Conservation (phyloP, 1,140 invertebrate species). For the Adelges cooleyi region DNA sequence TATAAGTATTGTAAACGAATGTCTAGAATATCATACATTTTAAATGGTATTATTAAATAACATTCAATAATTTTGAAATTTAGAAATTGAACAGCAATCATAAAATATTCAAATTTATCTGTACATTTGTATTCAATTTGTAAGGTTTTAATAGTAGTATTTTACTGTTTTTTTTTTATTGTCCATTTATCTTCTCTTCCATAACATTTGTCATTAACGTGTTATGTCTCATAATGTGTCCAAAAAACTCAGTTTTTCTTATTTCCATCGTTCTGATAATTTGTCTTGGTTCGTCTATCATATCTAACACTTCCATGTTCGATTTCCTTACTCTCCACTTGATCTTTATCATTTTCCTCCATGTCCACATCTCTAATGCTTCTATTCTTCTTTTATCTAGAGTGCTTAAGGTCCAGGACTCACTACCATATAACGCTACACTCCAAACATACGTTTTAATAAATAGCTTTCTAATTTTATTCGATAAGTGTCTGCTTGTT, state of each 20-base stretch:
- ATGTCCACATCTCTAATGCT: constrained; percentile 19
- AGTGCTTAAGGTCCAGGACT: constrained; percentile 13
- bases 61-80: too few species aligned
- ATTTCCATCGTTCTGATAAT: neutral
- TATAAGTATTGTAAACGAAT: too few species aligned
- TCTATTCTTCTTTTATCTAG: constrained; percentile 30
- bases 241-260: neutral
- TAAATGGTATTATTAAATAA: too few species aligned
- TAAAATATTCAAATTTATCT: too few species aligned
- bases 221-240: neutral
- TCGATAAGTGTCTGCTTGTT: neutral
- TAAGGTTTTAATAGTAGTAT: too few species aligned
- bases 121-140: too few species aligned
- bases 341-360: neutral
- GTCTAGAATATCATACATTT: too few species aligned
- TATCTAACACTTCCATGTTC: neutral
- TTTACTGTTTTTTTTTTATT: too few species aligned
- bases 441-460: constrained; percentile 5
- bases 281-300: neutral
- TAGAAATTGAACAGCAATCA: too few species aligned
- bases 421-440: constrained; percentile 25
- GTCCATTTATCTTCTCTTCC: too few species aligned
- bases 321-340: neutral
- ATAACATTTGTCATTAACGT: too few species aligned
- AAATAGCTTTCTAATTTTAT: neutral